Evolutionary conservation across 2,888 invertebrate species (phyloP), one percentile per base, ranked within the genome.

Genomic region (Bombylius major): DNA sequence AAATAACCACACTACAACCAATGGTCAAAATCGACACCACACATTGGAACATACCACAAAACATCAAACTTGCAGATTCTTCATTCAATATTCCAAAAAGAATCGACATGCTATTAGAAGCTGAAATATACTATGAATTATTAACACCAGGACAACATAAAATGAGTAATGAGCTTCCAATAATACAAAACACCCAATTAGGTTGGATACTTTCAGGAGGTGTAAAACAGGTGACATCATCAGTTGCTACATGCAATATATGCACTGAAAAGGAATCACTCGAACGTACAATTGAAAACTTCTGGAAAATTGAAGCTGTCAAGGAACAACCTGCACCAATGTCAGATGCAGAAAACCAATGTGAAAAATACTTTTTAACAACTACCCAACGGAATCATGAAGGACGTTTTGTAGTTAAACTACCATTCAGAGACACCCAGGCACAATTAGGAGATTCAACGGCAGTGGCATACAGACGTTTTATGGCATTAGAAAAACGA

Each of bases 1-100:
- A 54, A 9, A 64, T 62, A 5, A 61, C 60, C 4, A 59, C 58
- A 13, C 51, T 61, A 46, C 62, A 62, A n/a, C 62, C 62, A 13
- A 55, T 51, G 47, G 50, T 51, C 9, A 57, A 53, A 4, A 4
- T 61, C n/a, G 44, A 59, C 11, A 48, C 50, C 36, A 31, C 56
- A 31, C 32, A 39, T 1, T 61, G 60, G 50, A 57, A 56, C 52
- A 59, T 58, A 23, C 57, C 59, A 47, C 49, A 48, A 44, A 61
- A 62, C 44, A 47, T 63, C 9, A 54, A 50, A 13, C 46, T 61
- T n/a, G 60, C 64, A 4, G 61, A 62, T 51, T 59, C 60, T 11
- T 11, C 51, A n/a, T 63, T 62, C 50, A 36, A 54, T 42, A 60
- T 60, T 47, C 51, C 53, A 8, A 56, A 56, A 9, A 60, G 55